A percentile compares a stretch with the other conserved stretches of the same genome.
These are phyloP conservation scores for Hoplias malabaricus DNA, from an alignment of 2,113 vertebrate species.

Conservation along the genomic window DNA sequence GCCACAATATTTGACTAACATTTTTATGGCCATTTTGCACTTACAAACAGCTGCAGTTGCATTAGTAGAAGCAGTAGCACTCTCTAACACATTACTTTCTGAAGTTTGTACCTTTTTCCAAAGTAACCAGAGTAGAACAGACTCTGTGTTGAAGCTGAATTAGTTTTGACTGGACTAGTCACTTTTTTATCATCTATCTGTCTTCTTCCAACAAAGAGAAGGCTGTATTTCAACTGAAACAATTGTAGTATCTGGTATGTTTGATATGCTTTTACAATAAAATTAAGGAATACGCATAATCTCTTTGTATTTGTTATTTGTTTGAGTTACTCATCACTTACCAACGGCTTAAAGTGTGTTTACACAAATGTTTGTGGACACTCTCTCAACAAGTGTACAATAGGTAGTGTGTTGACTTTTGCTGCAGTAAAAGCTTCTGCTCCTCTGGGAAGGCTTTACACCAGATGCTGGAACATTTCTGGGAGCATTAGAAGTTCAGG, in stretches of 20 bases:
- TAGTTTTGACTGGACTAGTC: not conserved
- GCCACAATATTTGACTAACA: not conserved
- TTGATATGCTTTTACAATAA: constrained; percentile 13
- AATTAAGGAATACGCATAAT: not conserved
- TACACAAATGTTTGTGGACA: no score
- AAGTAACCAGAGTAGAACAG: no score
- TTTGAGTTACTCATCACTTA: not conserved
- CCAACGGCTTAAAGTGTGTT: no score
- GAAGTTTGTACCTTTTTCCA: not conserved
- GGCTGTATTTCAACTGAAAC: no score
- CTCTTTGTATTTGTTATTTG: not conserved
- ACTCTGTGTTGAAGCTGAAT: no score
- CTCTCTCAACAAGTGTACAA: no score
- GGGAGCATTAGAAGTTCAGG: no score
- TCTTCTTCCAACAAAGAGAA: not conserved
- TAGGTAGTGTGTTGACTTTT: no score
- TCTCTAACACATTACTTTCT: not conserved
- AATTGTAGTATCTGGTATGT: not conserved
- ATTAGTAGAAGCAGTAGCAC: not conserved
- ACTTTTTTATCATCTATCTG: not conserved
- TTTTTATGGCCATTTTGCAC: not conserved
- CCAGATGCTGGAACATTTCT: no score
- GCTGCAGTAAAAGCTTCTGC: no score
- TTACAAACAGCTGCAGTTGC: not conserved
- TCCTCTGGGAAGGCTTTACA: no score